Evolutionary conservation across 2,113 vertebrate genomes (phyloP), one percentile per base, ranked within the genome.

Genomic region (Rhodinocichla rosea): DNA sequence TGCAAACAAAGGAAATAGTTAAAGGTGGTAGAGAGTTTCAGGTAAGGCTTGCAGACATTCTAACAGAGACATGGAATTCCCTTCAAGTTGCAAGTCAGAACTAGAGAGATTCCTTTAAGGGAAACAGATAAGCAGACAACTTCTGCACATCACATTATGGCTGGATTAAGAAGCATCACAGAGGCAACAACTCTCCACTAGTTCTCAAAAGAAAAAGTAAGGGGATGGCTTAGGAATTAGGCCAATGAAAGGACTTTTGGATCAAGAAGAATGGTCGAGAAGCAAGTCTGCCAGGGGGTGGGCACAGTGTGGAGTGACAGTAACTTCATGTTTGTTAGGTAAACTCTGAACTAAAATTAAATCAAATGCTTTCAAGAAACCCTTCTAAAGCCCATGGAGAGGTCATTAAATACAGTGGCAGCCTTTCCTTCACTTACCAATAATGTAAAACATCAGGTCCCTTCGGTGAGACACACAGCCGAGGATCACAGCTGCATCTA

Each of bases 361-460:
- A 87, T 67, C 78, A 52, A 22, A 81, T 16, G 56, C 40, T 92
- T 83, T 71, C 68, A 64, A 64, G 39, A 89, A 82, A 55, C 45
- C 21, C 10, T 89, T 91, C 79, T 75, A 45, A 62, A 73, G 47
- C 53, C 77, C 83, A 68, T 1, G 13, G 39, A 69, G n/a, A 95
- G 39, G 70, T 87, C 40, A 30, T 85, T 21, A 91, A 89, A 62
- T 68, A 78, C 37, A 62, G 80, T 32, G 74, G 57, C 39, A 93
- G 73, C 96, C 88, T 90, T 86, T 90, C 82, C 73, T 84, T 90
- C 88, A 99, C 99, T 98, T 97, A 99, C 99, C 99, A 99, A 99
- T 99, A 98, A 99, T 98, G 99, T 99, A 99, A 99, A 99, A 99
- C 99, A 99, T 99, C 98, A 99, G 99, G 99, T 99, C 99, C 98